These are phyloP conservation scores for Hirtodrosophila cameraria DNA, from an alignment of 2,888 invertebrate species.

Conservation along the genomic window DNA sequence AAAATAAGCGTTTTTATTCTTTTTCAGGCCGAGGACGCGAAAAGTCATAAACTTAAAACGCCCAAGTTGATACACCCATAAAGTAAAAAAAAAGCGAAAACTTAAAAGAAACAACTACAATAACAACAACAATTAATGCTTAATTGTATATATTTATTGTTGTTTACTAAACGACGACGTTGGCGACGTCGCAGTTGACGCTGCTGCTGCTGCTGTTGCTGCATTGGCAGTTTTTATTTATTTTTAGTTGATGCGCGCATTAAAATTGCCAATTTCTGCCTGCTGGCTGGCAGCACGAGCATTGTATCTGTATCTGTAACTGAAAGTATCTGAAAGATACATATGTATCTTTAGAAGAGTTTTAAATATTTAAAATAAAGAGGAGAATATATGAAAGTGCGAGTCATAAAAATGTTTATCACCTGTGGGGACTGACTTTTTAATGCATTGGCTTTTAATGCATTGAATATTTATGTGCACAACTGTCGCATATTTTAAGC, in stretches of 20 bases:
- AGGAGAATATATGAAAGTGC: not conserved
- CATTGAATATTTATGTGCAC: slow-evolving; percentile 63
- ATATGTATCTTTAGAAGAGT: not conserved
- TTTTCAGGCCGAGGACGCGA: slow-evolving; percentile 28
- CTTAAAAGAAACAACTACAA: slow-evolving; percentile 7
- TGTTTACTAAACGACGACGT: slow-evolving; percentile 40
- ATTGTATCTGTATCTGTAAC: not conserved
- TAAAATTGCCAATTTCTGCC: slow-evolving; percentile 53
- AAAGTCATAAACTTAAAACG: slow-evolving; percentile 37
- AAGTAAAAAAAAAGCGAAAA: slow-evolving; percentile 37
- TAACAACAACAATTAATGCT: slow-evolving; percentile 59
- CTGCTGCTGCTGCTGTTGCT: no score
- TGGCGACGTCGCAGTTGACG: no score
- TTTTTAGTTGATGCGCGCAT: slow-evolving; percentile 74
- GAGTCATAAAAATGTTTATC: slow-evolving; percentile 48
- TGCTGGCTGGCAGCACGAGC: slow-evolving; percentile 1
- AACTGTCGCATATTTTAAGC: slow-evolving; percentile 62
- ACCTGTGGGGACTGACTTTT: slow-evolving; percentile 47
- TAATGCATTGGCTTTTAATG: slow-evolving; percentile 66
- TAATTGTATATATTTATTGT: slow-evolving; percentile 55
- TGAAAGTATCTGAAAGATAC: no score
- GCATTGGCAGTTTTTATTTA: slow-evolving; percentile 62
- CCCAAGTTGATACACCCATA: slow-evolving; percentile 39
- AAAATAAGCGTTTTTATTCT: not conserved
- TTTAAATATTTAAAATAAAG: slow-evolving; percentile 7